phyloP scores from a whole-genome alignment of 2,113 vertebrate genomes.

The Ailuropoda melanoleuca region DNA sequence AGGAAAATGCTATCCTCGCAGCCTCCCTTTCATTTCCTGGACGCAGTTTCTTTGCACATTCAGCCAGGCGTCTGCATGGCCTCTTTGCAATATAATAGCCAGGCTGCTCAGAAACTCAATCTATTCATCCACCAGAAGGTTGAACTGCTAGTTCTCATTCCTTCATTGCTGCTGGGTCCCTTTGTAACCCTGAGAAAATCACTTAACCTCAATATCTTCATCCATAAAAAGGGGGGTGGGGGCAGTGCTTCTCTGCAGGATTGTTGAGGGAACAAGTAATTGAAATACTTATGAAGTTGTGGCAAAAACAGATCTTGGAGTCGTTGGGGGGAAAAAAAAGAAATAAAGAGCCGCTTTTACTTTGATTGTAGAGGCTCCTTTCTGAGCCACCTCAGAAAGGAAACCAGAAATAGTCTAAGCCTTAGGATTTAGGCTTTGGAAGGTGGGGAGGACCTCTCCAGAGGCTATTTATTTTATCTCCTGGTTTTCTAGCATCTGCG shows the following conservation, averaged over 20 bases:
- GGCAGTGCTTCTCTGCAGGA: slow-evolving; percentile 58
- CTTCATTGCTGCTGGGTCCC: slow-evolving; percentile 57
- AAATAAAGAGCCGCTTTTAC: slow-evolving; percentile 42
- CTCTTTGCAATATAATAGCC: slow-evolving; percentile 72
- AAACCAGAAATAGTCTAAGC: slow-evolving; percentile 51
- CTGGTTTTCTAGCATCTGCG: slow-evolving; percentile 15
- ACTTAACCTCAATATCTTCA: slow-evolving; percentile 80
- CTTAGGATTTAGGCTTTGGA: not conserved
- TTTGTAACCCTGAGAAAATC: slow-evolving; percentile 81
- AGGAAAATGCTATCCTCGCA: slow-evolving; percentile 48
- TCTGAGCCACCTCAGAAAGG: slow-evolving; percentile 19
- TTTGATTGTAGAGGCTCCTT: slow-evolving; percentile 50
- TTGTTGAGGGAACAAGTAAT: slow-evolving; percentile 69
- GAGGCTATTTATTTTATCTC: slow-evolving; percentile 21
- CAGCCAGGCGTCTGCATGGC: slow-evolving; percentile 45
- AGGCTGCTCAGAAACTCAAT: slow-evolving; percentile 71
- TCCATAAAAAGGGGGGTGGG: slow-evolving; percentile 64
- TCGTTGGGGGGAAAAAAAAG: not conserved
- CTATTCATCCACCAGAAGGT: slow-evolving; percentile 69
- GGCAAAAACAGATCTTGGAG: slow-evolving; percentile 69
- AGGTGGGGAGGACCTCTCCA: not conserved
- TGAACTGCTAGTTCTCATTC: slow-evolving; percentile 66
- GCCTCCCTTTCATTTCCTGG: slow-evolving; percentile 70
- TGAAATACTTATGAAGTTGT: slow-evolving; percentile 78
- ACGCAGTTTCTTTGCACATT: slow-evolving; percentile 30